These are phyloP conservation scores for Anguilla megastoma DNA, from an alignment of 2,797 vertebrate species.

Conservation along the genomic window DNA sequence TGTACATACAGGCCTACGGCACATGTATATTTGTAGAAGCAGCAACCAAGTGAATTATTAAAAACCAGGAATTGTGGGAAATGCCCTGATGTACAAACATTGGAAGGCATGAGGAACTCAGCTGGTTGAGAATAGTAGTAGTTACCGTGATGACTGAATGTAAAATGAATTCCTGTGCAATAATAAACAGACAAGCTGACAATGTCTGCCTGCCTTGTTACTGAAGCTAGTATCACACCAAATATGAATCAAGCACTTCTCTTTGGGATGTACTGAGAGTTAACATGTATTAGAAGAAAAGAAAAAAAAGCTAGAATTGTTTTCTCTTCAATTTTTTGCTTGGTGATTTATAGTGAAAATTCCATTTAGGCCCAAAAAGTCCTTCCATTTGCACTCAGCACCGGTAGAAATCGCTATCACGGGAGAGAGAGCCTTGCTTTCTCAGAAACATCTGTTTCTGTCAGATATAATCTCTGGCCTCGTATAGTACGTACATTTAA, in stretches of 20 bases:
- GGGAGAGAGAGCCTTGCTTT: background rate
- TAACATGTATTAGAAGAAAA: background rate
- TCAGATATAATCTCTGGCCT: background rate
- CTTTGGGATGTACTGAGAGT: background rate
- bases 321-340: background rate
- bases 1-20: background rate
- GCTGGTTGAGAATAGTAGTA: background rate
- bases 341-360: background rate
- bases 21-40: background rate
- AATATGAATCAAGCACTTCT: background rate
- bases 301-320: background rate
- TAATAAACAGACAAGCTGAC: background rate
- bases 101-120: background rate
- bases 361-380: background rate
- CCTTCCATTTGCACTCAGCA: background rate
- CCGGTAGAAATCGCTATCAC: background rate
- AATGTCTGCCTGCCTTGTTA: background rate
- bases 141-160: background rate
- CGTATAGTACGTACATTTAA: background rate
- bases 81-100: background rate
- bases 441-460: background rate
- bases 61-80: background rate
- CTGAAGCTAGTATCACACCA: background rate
- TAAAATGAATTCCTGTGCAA: background rate
- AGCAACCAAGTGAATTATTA: background rate